Evolutionary conservation across 2,797 vertebrate genomes (phyloP).

Genomic region (Tokudaia tokunoshimensis): DNA sequence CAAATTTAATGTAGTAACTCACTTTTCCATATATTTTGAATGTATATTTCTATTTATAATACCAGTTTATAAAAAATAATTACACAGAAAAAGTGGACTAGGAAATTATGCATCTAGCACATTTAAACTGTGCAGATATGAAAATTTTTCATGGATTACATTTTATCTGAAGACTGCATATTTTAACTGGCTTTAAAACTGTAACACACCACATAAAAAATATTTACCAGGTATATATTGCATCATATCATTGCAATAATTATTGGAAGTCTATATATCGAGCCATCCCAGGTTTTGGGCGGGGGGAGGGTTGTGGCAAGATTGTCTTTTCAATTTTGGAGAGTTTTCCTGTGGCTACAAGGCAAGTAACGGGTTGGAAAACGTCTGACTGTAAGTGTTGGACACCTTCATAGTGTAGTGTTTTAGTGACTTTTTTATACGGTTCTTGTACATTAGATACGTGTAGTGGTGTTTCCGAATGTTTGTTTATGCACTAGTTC

Average conservation of each 20-base stretch:
- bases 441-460: conserved; percentile 93
- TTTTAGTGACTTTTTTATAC: conserved; percentile 94
- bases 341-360: conserved; percentile 93
- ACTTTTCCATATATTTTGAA: conserved; percentile 94
- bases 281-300: conserved; percentile 90
- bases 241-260: conserved; percentile 92
- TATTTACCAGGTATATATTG: conserved; percentile 92
- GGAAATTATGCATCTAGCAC: conserved; percentile 91
- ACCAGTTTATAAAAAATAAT: conserved; percentile 94
- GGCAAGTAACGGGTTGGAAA: conserved; percentile 95
- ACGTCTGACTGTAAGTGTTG: conserved; percentile 93
- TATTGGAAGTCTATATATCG: conserved; percentile 91
- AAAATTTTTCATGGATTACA: conserved; percentile 89
- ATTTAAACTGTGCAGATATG: conserved; percentile 88
- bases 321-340: conserved; percentile 92
- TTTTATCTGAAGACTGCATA: conserved; percentile 90
- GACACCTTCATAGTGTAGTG: conserved; percentile 92
- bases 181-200: conserved; percentile 92
- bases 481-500: conserved; percentile 94
- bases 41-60: conserved; percentile 95
- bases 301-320: conserved; percentile 90
- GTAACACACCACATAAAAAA: conserved; percentile 92
- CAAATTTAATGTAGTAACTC: conserved; percentile 92
- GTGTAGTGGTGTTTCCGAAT: conserved; percentile 93
- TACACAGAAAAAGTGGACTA: conserved; percentile 90